Conservation (phyloP, 1,140 invertebrate species). For the Hylyphantes graminicola region DNA sequence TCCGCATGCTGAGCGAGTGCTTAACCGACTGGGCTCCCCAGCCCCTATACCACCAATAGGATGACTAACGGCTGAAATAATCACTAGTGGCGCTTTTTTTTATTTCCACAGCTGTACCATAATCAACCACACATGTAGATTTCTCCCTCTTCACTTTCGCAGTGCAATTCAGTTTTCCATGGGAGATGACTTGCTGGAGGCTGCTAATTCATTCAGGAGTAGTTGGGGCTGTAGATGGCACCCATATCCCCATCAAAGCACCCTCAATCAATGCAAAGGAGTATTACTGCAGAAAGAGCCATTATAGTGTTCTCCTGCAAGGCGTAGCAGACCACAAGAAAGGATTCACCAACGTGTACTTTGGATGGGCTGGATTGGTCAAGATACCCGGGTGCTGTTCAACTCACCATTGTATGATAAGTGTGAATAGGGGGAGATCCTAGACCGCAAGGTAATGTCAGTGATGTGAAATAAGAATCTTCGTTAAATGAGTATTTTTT, state of each 20-base stretch:
- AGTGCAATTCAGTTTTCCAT: background rate
- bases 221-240: constrained; percentile 68
- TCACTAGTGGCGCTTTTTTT: no score
- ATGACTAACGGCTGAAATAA: no score
- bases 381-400: background rate
- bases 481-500: no score
- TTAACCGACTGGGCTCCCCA: no score
- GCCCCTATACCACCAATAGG: no score
- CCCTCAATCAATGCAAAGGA: constrained; percentile 5
- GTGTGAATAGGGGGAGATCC: background rate
- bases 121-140: background rate
- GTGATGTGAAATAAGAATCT: no score
- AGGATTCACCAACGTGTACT: background rate
- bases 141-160: background rate
- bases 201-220: constrained; percentile 61
- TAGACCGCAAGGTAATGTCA: no score
- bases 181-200: background rate
- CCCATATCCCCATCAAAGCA: constrained; percentile 14
- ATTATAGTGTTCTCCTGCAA: constrained; percentile 3
- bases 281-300: background rate
- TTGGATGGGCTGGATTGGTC: constrained; percentile 4
- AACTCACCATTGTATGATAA: background rate
- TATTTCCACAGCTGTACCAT: no score
- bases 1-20: no score
- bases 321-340: background rate